These are phyloP conservation scores for Ceramica pisi DNA, from an alignment of 2,888 invertebrate genomes.

Conservation along the genomic window DNA sequence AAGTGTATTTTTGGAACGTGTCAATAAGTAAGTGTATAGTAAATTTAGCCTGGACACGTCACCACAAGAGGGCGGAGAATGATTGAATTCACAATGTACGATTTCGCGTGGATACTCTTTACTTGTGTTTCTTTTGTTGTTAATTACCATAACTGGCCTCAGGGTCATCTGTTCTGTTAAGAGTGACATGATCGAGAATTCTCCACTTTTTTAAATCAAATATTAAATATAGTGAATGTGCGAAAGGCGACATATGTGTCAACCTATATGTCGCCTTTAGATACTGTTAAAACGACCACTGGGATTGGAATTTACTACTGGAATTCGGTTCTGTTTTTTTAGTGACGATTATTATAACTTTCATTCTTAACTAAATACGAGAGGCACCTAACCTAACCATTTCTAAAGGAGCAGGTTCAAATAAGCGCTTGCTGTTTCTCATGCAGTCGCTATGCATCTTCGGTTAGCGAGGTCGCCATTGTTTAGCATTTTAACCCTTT, in stretches of 20 bases:
- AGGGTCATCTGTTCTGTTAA: slow-evolving; percentile 64
- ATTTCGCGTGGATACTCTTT: slow-evolving; percentile 68
- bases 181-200: slow-evolving; percentile 57
- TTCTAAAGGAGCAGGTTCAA: slow-evolving; percentile 5
- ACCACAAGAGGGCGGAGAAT: slow-evolving; percentile 80
- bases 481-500: slow-evolving; percentile 23
- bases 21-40: slow-evolving; percentile 90
- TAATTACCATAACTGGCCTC: slow-evolving; percentile 63
- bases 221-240: too few relatives aligned
- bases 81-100: slow-evolving; percentile 81
- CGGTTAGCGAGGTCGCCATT: neutral
- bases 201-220: slow-evolving; percentile 9
- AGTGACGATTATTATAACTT: too few relatives aligned
- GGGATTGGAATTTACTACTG: neutral
- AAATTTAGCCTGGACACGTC: slow-evolving; percentile 89
- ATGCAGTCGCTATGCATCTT: slow-evolving; percentile 15
- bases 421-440: slow-evolving; percentile 5
- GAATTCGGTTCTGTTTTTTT: neutral
- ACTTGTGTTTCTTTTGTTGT: slow-evolving; percentile 69
- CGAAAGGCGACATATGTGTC: too few relatives aligned
- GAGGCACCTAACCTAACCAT: neutral
- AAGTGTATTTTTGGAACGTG: slow-evolving; percentile 90
- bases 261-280: neutral
- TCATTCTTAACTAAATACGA: neutral
- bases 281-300: neutral